phyloP scores from a whole-genome alignment of 2,797 vertebrate species.

The Myotis planiceps region DNA sequence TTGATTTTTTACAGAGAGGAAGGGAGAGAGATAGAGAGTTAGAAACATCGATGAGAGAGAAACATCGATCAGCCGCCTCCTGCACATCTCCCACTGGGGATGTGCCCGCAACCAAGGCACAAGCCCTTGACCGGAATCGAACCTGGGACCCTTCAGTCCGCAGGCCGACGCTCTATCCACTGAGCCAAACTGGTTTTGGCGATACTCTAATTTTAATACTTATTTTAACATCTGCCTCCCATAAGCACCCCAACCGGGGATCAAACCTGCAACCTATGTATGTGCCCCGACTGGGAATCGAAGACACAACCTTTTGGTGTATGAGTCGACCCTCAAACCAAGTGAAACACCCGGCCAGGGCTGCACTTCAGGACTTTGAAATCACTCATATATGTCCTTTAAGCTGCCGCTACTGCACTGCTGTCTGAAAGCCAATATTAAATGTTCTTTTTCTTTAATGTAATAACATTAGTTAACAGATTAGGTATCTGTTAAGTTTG shows the following conservation, averaged over 20 bases:
- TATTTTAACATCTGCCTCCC: not conserved
- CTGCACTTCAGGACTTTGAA: not conserved
- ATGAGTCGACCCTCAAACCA: not conserved
- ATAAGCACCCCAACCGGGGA: not conserved
- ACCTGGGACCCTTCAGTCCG: too few species aligned
- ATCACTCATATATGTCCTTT: not conserved
- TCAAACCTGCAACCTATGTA: not conserved
- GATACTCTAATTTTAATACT: conserved; percentile 27
- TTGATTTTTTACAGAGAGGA: too few species aligned
- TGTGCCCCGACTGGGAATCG: not conserved
- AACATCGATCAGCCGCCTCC: too few species aligned
- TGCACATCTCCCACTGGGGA: too few species aligned
- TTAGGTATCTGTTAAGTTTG: not conserved
- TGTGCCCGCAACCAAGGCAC: too few species aligned
- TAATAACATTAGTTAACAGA: not conserved
- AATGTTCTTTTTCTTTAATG: not conserved
- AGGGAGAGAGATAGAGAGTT: too few species aligned
- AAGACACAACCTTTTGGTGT: not conserved
- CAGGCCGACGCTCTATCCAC: too few species aligned
- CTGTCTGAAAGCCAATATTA: not conserved
- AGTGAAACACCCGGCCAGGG: not conserved
- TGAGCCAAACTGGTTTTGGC: too few species aligned
- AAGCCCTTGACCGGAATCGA: too few species aligned
- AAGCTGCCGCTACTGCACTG: not conserved
- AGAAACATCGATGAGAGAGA: too few species aligned